A percentile compares a stretch with the other conserved stretches of the same genome.
These are phyloP conservation scores for Spermophilus dauricus DNA, from an alignment of 2,113 vertebrate genomes.

Conservation along the genomic window DNA sequence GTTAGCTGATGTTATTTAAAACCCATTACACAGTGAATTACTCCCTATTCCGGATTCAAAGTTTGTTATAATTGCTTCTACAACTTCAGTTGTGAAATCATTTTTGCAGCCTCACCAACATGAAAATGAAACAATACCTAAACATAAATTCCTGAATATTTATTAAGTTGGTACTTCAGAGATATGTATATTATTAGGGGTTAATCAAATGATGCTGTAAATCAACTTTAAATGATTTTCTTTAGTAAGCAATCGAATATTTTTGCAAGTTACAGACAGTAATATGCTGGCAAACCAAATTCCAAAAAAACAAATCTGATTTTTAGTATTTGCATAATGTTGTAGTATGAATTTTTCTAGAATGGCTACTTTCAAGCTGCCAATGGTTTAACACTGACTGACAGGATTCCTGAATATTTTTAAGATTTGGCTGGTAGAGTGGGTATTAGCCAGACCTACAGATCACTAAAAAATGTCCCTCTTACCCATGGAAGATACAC, in stretches of 20 bases:
- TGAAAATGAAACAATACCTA: background rate
- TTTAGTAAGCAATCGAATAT: background rate
- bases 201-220: slow-evolving; percentile 11
- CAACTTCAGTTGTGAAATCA: background rate
- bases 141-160: background rate
- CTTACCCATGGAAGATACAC: background rate
- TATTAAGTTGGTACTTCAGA: background rate
- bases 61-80: background rate
- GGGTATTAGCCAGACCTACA: background rate
- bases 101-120: background rate
- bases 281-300: background rate
- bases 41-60: background rate
- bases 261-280: background rate
- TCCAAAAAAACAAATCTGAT: background rate
- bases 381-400: background rate
- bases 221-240: slow-evolving; percentile 37
- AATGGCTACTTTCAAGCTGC: background rate
- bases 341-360: background rate
- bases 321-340: background rate
- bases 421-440: background rate
- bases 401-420: background rate
- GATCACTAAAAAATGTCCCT: background rate
- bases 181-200: background rate
- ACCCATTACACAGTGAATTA: background rate
- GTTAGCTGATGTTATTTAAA: background rate